phyloP scores from a whole-genome alignment of 1,140 invertebrate species.

The Bradysia coprophila region DNA sequence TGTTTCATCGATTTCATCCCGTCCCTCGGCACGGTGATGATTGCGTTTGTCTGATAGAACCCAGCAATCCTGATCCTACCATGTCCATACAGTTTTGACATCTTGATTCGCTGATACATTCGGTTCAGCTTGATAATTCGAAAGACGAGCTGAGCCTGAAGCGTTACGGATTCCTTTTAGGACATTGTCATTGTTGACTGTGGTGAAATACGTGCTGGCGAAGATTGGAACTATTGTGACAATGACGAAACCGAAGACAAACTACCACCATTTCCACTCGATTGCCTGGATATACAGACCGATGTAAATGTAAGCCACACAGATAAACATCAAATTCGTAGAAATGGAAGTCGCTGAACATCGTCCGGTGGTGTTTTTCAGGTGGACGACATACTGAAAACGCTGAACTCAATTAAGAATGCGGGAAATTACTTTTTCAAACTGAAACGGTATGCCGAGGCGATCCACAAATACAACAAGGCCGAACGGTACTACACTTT shows the following conservation, averaged over 20 bases:
- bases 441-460: constrained; percentile 34
- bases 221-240: constrained; percentile 45
- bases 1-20: too few species aligned
- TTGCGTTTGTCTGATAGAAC: too few species aligned
- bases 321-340: constrained; percentile 1
- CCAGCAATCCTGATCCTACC: too few species aligned
- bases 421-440: constrained; percentile 51
- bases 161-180: constrained; percentile 26
- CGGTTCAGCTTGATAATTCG: too few species aligned
- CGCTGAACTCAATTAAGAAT: constrained; percentile 41
- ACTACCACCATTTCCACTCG: constrained; percentile 54
- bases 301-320: constrained; percentile 19
- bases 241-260: constrained; percentile 46
- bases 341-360: neutral
- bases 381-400: constrained; percentile 18
- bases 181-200: constrained; percentile 47
- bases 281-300: constrained; percentile 33
- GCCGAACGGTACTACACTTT: constrained; percentile 44
- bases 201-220: constrained; percentile 41
- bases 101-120: too few species aligned
- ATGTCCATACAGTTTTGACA: too few species aligned
- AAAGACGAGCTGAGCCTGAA: too few species aligned
- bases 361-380: too few species aligned
- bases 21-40: too few species aligned
- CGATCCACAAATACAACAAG: constrained; percentile 55